phyloP scores from a whole-genome alignment of 2,797 vertebrate genomes.

The Alosa sapidissima region DNA sequence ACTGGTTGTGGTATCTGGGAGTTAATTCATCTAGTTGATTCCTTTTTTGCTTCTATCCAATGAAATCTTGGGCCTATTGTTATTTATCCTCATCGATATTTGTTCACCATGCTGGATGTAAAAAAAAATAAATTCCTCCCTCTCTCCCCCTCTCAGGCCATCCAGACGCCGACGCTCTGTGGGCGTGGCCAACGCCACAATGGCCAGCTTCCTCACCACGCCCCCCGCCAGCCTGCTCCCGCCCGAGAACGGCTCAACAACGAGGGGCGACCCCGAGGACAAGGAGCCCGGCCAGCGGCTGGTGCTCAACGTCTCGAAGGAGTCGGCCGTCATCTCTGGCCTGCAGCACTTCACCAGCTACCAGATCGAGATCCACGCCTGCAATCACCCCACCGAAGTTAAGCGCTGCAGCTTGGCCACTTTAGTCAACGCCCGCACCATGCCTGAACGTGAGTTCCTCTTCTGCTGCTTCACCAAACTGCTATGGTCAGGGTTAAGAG shows the following conservation, averaged over 20 bases:
- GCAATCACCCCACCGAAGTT: slow-evolving; percentile 79
- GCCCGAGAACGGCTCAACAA: background rate
- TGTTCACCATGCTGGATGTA: background rate
- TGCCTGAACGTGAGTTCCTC: slow-evolving; percentile 84
- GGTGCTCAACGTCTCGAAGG: slow-evolving; percentile 81
- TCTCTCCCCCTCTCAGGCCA: slow-evolving; percentile 68
- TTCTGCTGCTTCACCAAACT: background rate
- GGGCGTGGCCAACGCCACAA: slow-evolving; percentile 77
- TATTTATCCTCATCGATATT: background rate
- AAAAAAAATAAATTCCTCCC: slow-evolving; percentile 6
- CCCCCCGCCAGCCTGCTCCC: slow-evolving; percentile 43
- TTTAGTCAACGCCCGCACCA: slow-evolving; percentile 90
- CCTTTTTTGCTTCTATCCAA: background rate
- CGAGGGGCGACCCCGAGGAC: slow-evolving; percentile 44
- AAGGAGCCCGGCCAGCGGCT: slow-evolving; percentile 67
- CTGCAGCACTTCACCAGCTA: slow-evolving; percentile 94
- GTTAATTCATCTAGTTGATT: background rate
- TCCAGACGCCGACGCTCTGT: slow-evolving; percentile 84
- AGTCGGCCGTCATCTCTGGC: slow-evolving; percentile 88
- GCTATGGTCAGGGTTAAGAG: too few species aligned
- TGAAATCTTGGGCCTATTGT: background rate
- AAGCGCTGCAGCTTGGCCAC: slow-evolving; percentile 87
- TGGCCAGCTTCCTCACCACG: slow-evolving; percentile 62
- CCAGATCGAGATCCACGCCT: slow-evolving; percentile 95
- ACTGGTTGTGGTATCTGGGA: background rate